Evolutionary conservation across 2,888 invertebrate genomes (phyloP).

Genomic region (Nesidiocoris tenuis): DNA sequence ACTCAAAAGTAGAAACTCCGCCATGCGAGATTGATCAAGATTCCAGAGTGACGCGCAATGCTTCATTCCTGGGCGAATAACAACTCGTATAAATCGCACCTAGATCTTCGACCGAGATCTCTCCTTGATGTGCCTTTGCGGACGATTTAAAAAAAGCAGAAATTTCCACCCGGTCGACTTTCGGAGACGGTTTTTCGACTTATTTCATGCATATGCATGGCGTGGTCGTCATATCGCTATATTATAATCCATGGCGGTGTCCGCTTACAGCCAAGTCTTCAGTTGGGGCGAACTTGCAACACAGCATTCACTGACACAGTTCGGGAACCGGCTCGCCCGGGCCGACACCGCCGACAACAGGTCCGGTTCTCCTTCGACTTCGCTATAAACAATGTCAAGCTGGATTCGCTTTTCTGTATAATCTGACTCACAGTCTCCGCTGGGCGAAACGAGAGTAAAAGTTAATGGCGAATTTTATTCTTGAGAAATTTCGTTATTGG

Average conservation of each 20-base stretch:
- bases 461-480: not conserved
- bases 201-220: not conserved
- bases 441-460: not conserved
- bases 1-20: not conserved
- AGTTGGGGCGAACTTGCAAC: constrained; percentile 22
- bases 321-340: constrained; percentile 15
- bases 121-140: not conserved
- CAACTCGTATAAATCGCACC: not conserved
- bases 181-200: not conserved
- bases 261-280: not conserved
- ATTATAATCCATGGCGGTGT: not conserved
- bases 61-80: not conserved
- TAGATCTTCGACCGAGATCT: not conserved
- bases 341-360: constrained; percentile 10
- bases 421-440: not conserved
- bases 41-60: not conserved
- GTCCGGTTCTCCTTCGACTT: constrained; percentile 30
- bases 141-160: not conserved
- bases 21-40: not conserved
- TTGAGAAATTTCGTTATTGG: too few species aligned
- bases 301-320: constrained; percentile 41
- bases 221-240: not conserved
- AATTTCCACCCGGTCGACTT: not conserved
- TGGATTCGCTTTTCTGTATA: constrained; percentile 18
- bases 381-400: constrained; percentile 11